These are phyloP conservation scores for Natator depressus DNA, from an alignment of 2,113 vertebrate genomes.

Conservation along the genomic window DNA sequence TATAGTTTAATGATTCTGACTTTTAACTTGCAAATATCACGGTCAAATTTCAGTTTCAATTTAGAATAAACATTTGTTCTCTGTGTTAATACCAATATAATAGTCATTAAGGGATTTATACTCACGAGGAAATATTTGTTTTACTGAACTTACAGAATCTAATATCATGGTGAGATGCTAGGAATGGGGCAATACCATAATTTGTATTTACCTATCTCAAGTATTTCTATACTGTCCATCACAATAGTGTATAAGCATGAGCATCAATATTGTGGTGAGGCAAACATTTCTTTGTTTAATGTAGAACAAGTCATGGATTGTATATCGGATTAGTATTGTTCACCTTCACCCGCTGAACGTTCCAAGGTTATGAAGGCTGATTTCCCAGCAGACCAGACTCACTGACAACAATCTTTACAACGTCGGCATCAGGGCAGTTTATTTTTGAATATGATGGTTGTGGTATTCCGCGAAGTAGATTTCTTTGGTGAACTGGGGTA, in stretches of 20 bases:
- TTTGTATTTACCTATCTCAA: neutral
- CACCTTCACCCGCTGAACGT: neutral
- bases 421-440: neutral
- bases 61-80: slow-evolving; percentile 11
- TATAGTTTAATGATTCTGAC: neutral
- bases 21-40: neutral
- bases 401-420: neutral
- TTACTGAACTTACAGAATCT: neutral
- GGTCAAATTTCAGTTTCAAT: neutral
- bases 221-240: neutral
- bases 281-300: neutral
- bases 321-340: neutral
- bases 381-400: neutral
- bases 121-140: neutral
- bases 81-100: neutral
- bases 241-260: neutral
- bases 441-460: neutral
- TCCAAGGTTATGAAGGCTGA: neutral
- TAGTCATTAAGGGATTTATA: neutral
- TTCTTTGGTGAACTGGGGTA: slow-evolving; percentile 47
- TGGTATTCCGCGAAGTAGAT: slow-evolving; percentile 19
- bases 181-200: neutral
- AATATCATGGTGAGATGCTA: neutral
- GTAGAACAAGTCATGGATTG: accelerated
- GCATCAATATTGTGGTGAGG: neutral